These are phyloP conservation scores for Drosophila neocordata DNA, from an alignment of 1,140 invertebrate genomes.

Conservation along the genomic window DNA sequence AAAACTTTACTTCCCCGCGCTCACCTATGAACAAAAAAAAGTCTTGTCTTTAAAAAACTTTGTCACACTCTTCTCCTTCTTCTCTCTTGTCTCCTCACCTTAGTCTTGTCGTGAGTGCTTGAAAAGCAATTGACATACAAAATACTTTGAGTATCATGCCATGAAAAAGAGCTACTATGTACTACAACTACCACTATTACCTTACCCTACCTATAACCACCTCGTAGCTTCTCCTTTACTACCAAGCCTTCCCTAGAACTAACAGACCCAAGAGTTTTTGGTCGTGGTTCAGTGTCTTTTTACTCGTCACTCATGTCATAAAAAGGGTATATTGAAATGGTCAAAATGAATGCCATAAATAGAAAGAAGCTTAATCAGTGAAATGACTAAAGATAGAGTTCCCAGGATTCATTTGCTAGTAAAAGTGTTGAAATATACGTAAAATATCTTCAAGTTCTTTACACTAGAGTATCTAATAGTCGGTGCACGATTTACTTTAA, in stretches of 20 bases:
- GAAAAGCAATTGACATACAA: constrained; percentile 66
- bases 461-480: neutral
- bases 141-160: constrained; percentile 59
- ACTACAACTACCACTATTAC: constrained; percentile 28
- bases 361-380: too few relatives aligned
- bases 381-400: too few relatives aligned
- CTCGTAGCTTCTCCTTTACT: neutral
- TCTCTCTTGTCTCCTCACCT: neutral
- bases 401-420: too few relatives aligned
- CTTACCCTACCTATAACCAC: constrained; percentile 18
- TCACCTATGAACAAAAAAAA: constrained; percentile 8
- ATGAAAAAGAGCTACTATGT: constrained; percentile 29
- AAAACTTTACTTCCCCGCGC: constrained; percentile 28
- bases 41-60: constrained; percentile 39
- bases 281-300: constrained; percentile 6
- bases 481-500: neutral
- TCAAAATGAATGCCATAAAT: neutral
- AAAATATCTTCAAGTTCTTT: too few relatives aligned
- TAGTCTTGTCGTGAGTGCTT: constrained; percentile 52
- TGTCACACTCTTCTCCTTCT: constrained; percentile 35
- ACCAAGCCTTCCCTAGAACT: neutral
- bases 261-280: neutral
- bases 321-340: neutral
- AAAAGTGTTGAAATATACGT: too few relatives aligned
- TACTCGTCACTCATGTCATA: neutral